Percentiles rank a stretch among this genome's conserved stretches.
phyloP scores from a whole-genome alignment of 2,113 vertebrate species.

The Hypanus sabinus region DNA sequence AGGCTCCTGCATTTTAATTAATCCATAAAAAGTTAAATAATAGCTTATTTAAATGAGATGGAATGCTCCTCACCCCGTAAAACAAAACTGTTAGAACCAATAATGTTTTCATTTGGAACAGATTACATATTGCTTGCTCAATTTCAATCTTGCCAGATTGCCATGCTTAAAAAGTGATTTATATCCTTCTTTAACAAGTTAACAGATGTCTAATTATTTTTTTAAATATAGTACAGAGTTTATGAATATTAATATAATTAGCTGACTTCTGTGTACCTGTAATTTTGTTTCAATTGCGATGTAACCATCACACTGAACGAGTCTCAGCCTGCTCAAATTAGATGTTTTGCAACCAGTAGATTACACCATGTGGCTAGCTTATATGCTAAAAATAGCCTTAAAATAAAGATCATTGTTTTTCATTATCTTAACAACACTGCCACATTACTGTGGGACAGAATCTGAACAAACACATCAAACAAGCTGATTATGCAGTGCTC shows the following conservation, averaged over 20 bases:
- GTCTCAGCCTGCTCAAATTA: constrained; percentile 16
- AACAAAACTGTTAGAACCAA: constrained; percentile 26
- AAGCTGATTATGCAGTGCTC: neutral
- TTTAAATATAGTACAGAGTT: neutral
- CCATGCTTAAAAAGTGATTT: neutral
- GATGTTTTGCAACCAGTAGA: neutral
- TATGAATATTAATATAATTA: neutral
- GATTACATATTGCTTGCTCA: constrained; percentile 9
- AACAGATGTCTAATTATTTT: neutral
- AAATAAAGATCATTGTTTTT: constrained; percentile 29
- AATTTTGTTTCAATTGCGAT: constrained; percentile 18
- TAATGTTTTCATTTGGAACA: constrained; percentile 35
- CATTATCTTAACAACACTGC: neutral
- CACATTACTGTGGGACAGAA: neutral
- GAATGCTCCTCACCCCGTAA: constrained; percentile 1
- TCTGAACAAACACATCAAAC: neutral
- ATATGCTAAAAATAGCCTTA: neutral
- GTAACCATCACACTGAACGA: neutral
- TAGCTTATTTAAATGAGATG: constrained; percentile 15
- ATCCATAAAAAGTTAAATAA: constrained; percentile 26
- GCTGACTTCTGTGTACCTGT: neutral
- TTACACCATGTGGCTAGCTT: neutral
- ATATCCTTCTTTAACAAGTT: neutral
- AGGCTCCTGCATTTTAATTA: constrained; percentile 19
- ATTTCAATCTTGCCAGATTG: neutral